Percentiles rank a stretch among this genome's conserved stretches.
phyloP scores from a whole-genome alignment of 2,797 vertebrate genomes.

The Alca torda region DNA sequence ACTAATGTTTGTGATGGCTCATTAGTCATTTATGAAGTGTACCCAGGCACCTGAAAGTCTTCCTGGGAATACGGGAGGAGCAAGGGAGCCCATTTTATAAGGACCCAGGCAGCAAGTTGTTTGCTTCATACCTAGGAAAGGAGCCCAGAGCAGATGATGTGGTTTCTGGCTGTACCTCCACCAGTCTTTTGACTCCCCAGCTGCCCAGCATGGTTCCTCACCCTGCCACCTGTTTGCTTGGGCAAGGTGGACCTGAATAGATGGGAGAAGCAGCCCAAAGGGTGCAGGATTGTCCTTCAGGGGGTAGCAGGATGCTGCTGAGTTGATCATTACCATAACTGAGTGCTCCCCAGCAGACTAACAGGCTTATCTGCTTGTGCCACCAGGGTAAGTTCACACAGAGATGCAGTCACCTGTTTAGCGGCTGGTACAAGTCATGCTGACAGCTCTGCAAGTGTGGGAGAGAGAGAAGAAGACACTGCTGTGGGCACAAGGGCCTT shows the following conservation, averaged over 20 bases:
- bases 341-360: background rate
- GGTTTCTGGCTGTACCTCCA: background rate
- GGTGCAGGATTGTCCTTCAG: background rate
- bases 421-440: background rate
- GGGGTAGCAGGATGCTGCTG: background rate
- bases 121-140: background rate
- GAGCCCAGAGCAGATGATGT: background rate
- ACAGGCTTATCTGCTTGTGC: background rate
- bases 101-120: background rate
- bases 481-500: background rate
- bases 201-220: background rate
- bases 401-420: background rate
- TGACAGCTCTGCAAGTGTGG: background rate
- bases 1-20: background rate
- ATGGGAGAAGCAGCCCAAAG: background rate
- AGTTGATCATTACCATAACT: background rate
- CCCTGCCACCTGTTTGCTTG: background rate
- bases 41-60: slow-evolving; percentile 19
- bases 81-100: background rate
- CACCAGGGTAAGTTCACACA: background rate
- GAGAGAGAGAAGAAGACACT: background rate
- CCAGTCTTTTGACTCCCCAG: background rate
- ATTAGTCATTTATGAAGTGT: slow-evolving; percentile 4
- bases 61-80: background rate
- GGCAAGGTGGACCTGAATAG: background rate